phyloP scores from a whole-genome alignment of 1,140 invertebrate species.

The Euglossa dilemma region DNA sequence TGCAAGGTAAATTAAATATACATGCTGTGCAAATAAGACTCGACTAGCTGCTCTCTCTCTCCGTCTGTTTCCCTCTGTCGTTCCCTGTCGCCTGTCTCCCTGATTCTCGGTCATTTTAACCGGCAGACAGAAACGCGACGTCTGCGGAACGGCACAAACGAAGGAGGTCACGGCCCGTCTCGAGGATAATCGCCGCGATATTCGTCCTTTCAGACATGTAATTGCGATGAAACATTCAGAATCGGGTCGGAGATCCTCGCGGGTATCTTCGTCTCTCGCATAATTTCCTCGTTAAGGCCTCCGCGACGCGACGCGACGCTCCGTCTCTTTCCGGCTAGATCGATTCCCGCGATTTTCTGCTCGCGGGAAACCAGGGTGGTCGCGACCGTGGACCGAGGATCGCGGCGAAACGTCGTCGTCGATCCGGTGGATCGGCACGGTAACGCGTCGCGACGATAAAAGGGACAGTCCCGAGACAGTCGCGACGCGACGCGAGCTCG shows the following conservation, averaged over 20 bases:
- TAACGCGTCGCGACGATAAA: background rate
- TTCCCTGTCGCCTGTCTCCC: slow-evolving; percentile 6
- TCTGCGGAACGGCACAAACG: slow-evolving; percentile 5
- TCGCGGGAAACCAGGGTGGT: too few species aligned
- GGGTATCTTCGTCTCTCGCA: too few species aligned
- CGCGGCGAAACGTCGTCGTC: background rate
- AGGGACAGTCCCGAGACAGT: background rate
- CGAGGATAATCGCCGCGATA: slow-evolving; percentile 16
- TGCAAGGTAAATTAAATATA: slow-evolving; percentile 68
- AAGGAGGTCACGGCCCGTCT: slow-evolving; percentile 32
- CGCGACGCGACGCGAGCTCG: background rate
- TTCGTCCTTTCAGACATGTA: background rate
- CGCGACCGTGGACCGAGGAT: too few species aligned
- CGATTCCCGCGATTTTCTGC: too few species aligned
- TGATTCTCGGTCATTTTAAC: slow-evolving; percentile 32
- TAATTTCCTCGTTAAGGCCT: background rate
- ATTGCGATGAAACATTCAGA: slow-evolving; percentile 1
- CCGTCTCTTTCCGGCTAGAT: too few species aligned
- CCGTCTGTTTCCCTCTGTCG: background rate
- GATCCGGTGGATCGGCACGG: background rate
- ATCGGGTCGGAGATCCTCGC: background rate
- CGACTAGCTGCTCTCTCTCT: slow-evolving; percentile 35
- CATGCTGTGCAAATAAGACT: slow-evolving; percentile 67
- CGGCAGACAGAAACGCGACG: slow-evolving; percentile 27
- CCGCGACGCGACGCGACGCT: background rate